phyloP scores from a whole-genome alignment of 1,140 invertebrate species.

The Sminthurinus signatus region DNA sequence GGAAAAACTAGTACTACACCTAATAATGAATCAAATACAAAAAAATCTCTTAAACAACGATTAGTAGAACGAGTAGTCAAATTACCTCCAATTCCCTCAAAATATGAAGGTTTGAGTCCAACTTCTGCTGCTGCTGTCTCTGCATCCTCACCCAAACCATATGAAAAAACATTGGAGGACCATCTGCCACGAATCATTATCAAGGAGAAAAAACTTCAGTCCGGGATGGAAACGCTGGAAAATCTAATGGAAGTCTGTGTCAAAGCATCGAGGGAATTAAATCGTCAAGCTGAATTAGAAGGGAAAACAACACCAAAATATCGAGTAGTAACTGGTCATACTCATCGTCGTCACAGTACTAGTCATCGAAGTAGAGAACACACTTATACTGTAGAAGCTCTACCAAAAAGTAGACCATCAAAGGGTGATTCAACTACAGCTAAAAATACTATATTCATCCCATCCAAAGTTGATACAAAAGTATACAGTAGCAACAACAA shows the following conservation, averaged over 20 bases:
- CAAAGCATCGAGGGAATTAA: constrained; percentile 7
- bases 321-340: constrained; percentile 5
- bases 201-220: not conserved
- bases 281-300: not conserved
- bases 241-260: constrained; percentile 14
- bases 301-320: not conserved
- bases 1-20: constrained; percentile 1
- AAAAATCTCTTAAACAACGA: not conserved
- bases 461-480: not conserved
- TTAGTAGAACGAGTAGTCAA: constrained; percentile 2
- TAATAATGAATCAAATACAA: not conserved
- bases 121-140: not conserved
- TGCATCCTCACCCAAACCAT: not conserved
- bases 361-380: not conserved
- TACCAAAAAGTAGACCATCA: not conserved
- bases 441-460: not conserved
- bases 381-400: constrained; percentile 2
- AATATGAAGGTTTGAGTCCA: too few relatives aligned
- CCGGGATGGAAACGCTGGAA: not conserved
- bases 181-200: constrained; percentile 5
- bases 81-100: constrained; percentile 2
- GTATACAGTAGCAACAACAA: not conserved
- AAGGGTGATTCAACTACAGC: not conserved
- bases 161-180: not conserved
- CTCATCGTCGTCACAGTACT: not conserved